Conservation (phyloP, 2,797 vertebrate species). For the Acrossocheilus wenchowensis region DNA sequence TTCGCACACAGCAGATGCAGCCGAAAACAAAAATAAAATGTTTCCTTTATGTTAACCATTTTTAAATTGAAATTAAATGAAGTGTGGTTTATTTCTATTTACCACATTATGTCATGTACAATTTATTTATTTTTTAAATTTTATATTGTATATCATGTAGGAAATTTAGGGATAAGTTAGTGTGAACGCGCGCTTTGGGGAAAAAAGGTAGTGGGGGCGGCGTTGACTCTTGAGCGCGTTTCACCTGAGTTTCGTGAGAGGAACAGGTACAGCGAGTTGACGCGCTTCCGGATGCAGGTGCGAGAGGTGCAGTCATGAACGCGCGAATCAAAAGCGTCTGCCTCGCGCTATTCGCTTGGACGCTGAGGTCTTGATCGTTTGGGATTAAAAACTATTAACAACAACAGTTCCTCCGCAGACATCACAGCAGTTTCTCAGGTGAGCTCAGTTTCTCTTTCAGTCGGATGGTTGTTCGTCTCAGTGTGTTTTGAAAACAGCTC, state of each 20-base stretch:
- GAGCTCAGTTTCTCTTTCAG: background rate
- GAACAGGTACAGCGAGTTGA: conserved; percentile 30
- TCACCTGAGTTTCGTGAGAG: conserved; percentile 1
- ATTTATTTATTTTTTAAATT: too few species aligned
- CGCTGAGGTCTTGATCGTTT: background rate
- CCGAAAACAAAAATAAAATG: too few species aligned
- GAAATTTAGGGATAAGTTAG: too few species aligned
- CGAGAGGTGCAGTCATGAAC: background rate
- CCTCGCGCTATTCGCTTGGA: background rate
- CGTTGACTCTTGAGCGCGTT: background rate
- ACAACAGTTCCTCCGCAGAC: background rate
- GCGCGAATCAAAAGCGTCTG: background rate
- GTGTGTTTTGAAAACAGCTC: conserved; percentile 7
- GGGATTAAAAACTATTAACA: background rate
- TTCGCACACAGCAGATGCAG: too few species aligned
- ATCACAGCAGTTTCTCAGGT: conserved; percentile 1
- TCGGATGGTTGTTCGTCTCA: background rate
- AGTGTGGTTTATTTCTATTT: too few species aligned
- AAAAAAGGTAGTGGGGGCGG: background rate
- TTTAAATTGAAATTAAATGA: too few species aligned
- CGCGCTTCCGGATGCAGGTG: conserved; percentile 34
- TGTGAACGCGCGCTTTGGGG: background rate
- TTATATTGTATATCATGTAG: background rate
- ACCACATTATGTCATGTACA: too few species aligned
- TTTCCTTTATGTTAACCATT: too few species aligned